Percentiles rank a stretch among this genome's conserved stretches.
Conservation (phyloP, 2,888 invertebrate genomes). For the Merodon equestris region DNA sequence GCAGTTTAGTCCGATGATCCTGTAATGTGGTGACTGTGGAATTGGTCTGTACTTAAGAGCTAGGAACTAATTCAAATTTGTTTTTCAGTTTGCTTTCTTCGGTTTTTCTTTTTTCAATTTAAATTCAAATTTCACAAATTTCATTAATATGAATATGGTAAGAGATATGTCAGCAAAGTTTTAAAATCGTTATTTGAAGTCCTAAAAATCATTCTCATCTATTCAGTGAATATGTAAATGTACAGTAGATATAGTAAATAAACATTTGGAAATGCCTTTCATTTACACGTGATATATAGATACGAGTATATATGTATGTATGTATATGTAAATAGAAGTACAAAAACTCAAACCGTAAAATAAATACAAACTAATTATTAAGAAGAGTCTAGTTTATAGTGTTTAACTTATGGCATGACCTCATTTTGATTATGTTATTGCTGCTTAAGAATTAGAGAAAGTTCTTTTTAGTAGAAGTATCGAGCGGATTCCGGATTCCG, state of each 20-base stretch:
- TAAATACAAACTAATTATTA: slow-evolving; percentile 15
- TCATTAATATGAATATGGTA: slow-evolving; percentile 66
- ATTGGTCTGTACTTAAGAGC: slow-evolving; percentile 64
- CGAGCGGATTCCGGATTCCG: slow-evolving; percentile 70
- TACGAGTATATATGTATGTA: too few relatives aligned
- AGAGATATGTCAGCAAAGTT: slow-evolving; percentile 60
- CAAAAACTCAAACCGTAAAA: background rate
- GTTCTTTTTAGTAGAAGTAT: slow-evolving; percentile 71
- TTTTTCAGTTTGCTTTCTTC: slow-evolving; percentile 32
- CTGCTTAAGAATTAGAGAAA: slow-evolving; percentile 70
- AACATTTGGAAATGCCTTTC: slow-evolving; percentile 5
- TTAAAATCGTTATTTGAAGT: too few relatives aligned
- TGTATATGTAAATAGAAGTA: too few relatives aligned
- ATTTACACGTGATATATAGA: slow-evolving; percentile 4
- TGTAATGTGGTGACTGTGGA: slow-evolving; percentile 51
- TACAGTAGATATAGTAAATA: slow-evolving; percentile 31
- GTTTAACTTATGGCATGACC: slow-evolving; percentile 27
- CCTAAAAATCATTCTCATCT: too few relatives aligned
- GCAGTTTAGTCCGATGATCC: slow-evolving; percentile 55
- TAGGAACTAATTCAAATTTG: slow-evolving; percentile 60
- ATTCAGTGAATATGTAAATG: slow-evolving; percentile 52
- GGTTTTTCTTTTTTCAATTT: too few relatives aligned
- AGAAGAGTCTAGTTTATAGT: slow-evolving; percentile 6
- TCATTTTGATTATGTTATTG: slow-evolving; percentile 37
- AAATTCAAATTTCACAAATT: slow-evolving; percentile 59